These are phyloP conservation scores for Nannospalax galili DNA, from an alignment of 2,113 vertebrate genomes.

Conservation along the genomic window DNA sequence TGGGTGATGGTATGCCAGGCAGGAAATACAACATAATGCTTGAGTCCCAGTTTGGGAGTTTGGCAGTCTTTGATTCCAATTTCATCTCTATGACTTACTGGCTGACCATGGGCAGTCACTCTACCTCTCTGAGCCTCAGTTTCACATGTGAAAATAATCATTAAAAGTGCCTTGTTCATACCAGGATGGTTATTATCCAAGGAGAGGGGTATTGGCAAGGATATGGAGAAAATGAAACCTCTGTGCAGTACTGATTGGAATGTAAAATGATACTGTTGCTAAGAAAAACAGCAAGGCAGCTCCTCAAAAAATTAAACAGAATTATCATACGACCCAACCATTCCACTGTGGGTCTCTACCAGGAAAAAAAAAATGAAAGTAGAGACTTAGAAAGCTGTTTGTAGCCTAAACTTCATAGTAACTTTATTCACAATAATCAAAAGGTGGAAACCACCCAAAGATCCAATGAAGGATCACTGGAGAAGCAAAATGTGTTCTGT, in stretches of 20 bases:
- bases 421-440: not conserved
- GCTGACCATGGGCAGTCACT: not conserved
- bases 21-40: constrained; percentile 31
- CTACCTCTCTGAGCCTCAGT: not conserved
- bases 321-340: not conserved
- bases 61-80: constrained; percentile 21
- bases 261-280: not conserved
- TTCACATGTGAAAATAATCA: constrained; percentile 23
- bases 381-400: not conserved
- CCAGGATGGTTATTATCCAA: not conserved
- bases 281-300: not conserved
- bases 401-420: not conserved
- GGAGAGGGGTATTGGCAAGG: not conserved
- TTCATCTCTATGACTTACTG: not conserved
- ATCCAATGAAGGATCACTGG: not conserved
- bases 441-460: not conserved
- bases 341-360: not conserved
- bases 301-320: constrained; percentile 1
- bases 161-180: not conserved
- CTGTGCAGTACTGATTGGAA: not conserved
- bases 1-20: constrained; percentile 25
- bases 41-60: constrained; percentile 1
- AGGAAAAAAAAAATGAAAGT: not conserved
- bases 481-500: not conserved
- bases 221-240: not conserved